Evolutionary conservation across 2,113 vertebrate genomes (phyloP).

Genomic region (Bagarius yarrelli): DNA sequence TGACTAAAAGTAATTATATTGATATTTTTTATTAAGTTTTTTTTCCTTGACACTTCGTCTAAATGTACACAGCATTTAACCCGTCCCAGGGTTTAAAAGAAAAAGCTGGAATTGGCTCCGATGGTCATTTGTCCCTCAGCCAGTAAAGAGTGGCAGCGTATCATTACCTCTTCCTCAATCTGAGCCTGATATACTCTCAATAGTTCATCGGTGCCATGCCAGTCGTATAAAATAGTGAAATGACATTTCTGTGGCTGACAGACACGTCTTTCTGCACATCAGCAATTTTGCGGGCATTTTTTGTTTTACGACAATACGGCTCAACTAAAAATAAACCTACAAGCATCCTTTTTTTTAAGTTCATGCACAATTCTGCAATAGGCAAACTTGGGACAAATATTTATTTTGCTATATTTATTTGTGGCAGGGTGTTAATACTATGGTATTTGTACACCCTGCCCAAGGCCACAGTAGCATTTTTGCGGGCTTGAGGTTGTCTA

Average conservation of each 20-base stretch:
- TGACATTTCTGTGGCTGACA: constrained; percentile 40
- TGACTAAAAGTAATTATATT: too few species aligned
- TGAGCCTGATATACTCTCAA: constrained; percentile 21
- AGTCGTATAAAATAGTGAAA: constrained; percentile 22
- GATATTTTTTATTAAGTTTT: background rate
- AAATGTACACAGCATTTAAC: background rate
- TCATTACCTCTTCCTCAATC: constrained; percentile 42
- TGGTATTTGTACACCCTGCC: constrained; percentile 40
- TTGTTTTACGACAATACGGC: background rate
- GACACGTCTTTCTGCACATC: background rate
- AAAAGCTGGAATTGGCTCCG: constrained; percentile 1
- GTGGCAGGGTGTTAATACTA: constrained; percentile 46
- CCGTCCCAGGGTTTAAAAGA: background rate
- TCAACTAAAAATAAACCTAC: constrained; percentile 3
- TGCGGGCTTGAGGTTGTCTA: constrained; percentile 46
- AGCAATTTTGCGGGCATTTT: background rate
- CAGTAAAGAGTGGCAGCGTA: constrained; percentile 27
- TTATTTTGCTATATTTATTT: constrained; percentile 52
- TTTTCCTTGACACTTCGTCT: background rate
- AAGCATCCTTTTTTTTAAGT: background rate
- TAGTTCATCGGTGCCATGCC: constrained; percentile 3
- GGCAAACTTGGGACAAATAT: constrained; percentile 32
- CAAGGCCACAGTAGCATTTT: constrained; percentile 49
- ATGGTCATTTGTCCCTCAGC: constrained; percentile 13
- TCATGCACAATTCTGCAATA: background rate